These are phyloP conservation scores for Keiferia lycopersicella DNA, from an alignment of 2,888 invertebrate species.

Conservation along the genomic window DNA sequence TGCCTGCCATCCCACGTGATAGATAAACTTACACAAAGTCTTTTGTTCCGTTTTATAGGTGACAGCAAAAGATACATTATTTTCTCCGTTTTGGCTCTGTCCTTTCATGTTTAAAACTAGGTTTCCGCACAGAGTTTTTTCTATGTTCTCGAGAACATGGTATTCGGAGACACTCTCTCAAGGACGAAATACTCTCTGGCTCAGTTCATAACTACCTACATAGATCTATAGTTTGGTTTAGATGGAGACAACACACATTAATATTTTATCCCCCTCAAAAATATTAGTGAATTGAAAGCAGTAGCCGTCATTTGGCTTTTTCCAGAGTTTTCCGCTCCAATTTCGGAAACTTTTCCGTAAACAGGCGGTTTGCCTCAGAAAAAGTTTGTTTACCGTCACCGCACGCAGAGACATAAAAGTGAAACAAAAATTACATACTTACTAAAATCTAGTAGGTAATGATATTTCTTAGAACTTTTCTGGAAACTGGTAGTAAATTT, in stretches of 20 bases:
- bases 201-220: neutral
- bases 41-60: conserved; percentile 39
- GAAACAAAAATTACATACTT: too few relatives aligned
- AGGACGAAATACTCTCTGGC: neutral
- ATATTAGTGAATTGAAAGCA: conserved; percentile 18
- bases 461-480: conserved; percentile 27
- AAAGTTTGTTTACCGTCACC: conserved; percentile 42
- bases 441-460: conserved; percentile 13
- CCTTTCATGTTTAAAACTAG: conserved; percentile 1
- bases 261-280: neutral
- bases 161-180: too few relatives aligned
- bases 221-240: neutral
- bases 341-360: conserved; percentile 37
- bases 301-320: conserved; percentile 23
- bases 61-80: conserved; percentile 29
- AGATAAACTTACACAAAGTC: conserved; percentile 42
- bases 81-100: neutral
- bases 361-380: conserved; percentile 29
- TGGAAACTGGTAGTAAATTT: neutral
- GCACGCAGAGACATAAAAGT: too few relatives aligned
- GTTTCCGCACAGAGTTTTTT: too few relatives aligned
- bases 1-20: conserved; percentile 56
- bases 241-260: neutral
- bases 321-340: conserved; percentile 14
- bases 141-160: too few relatives aligned